A percentile compares a stretch with the other conserved stretches of the same genome.
Evolutionary conservation across 1,140 invertebrate species (phyloP).

Genomic region (Papilio glaucus): DNA sequence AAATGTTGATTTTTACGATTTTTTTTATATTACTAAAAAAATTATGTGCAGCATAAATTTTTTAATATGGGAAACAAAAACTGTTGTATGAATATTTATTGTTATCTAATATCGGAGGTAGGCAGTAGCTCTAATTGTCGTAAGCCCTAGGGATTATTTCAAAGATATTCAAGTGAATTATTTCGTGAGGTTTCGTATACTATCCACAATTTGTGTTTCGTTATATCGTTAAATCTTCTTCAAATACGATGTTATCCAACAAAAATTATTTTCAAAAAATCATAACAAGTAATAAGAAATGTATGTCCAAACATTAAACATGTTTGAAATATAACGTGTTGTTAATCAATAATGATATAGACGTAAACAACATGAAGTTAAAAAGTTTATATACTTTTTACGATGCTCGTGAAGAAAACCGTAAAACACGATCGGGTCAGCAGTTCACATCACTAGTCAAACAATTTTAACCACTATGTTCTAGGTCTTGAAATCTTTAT

Average conservation of each 20-base stretch:
- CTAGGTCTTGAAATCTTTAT: background rate
- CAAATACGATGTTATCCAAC: background rate
- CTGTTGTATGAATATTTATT: too few relatives aligned
- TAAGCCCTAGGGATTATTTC: too few relatives aligned
- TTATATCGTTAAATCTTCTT: background rate
- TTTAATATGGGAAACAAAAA: too few relatives aligned
- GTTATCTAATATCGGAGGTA: too few relatives aligned
- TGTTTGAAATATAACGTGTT: conserved; percentile 10
- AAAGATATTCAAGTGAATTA: too few relatives aligned
- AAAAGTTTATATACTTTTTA: conserved; percentile 16
- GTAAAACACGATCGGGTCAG: background rate
- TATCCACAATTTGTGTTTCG: too few relatives aligned
- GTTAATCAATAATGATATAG: conserved; percentile 16
- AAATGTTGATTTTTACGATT: too few relatives aligned
- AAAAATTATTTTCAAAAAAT: background rate
- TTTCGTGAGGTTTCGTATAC: too few relatives aligned
- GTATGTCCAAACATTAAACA: background rate
- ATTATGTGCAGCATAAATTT: too few relatives aligned
- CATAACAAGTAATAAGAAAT: conserved; percentile 19
- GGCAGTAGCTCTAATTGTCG: too few relatives aligned
- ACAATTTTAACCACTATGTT: background rate
- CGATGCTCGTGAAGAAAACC: conserved; percentile 13
- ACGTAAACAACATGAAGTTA: conserved; percentile 12
- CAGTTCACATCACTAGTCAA: background rate
- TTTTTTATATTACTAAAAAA: too few relatives aligned